Base-by-base conservation (phyloP, 2,113 vertebrate species). In the Atlantisia rogersi region DNA sequence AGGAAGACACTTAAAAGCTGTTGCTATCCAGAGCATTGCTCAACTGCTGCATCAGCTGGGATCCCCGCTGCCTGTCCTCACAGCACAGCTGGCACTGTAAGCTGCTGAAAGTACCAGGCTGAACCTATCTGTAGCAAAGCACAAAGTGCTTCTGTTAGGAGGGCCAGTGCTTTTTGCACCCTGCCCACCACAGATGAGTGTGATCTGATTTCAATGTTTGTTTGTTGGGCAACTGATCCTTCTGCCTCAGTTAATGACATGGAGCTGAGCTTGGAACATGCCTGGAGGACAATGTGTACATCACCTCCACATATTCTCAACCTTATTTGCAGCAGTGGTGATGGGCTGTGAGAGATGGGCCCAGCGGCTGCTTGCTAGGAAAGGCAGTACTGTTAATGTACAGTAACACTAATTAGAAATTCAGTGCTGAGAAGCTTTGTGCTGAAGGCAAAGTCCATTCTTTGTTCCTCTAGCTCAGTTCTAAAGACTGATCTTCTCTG, bases 131-230 rank as follows among this genome's bases (percentile, higher is more conserved):
- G 48, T 35, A 55, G 74, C 29, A 52, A 73, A 88, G 17, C 2
- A 1, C 46, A 35, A 32, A 68, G 40, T 58, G 62, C 85, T 93
- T 62, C 48, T 15, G 32, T 77, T 26, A 48, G 29, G 32, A 59
- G 28, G 15, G 32, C 25, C 21, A 65, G 17, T 53, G 70, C 42
- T 87, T 73, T 68, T 89, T 29, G 35, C 44, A 32, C 26, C 16
- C 39, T 58, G 5, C 12, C 19, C 53, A 20, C 44, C 3, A 1
- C 14, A 11, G 5, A 42, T 63, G 52, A 85, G 26, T 0, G 0
- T 42, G 39, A 15, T 26, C 40, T 55, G 35, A n/a, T 58, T 76
- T 91, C 55, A 75, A 6, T 56, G 21, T 73, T 86, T n/a, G 9
- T 63, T 56, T 9, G 18, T 15, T 88, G 31, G 83, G 46, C 44